These are phyloP conservation scores for Haemorhous mexicanus DNA, from an alignment of 2,113 vertebrate species.

Conservation along the genomic window DNA sequence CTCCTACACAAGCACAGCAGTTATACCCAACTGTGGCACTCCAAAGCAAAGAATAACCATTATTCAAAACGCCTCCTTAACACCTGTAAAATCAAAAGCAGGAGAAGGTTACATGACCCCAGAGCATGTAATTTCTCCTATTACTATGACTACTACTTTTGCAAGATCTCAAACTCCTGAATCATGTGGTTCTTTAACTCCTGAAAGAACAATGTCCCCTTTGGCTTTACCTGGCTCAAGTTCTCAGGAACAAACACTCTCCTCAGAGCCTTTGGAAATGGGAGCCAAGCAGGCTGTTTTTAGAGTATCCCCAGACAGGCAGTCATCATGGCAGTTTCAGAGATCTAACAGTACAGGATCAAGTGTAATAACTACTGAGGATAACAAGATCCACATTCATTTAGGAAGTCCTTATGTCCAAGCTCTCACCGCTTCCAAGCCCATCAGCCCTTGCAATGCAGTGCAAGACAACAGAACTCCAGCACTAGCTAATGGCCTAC, in stretches of 20 bases:
- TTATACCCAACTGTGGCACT: slow-evolving; percentile 91
- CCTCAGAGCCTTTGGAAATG: slow-evolving; percentile 83
- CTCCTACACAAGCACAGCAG: slow-evolving; percentile 92
- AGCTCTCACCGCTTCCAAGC: slow-evolving; percentile 79
- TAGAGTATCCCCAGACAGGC: slow-evolving; percentile 89
- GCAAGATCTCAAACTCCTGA: slow-evolving; percentile 86
- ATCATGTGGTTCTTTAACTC: slow-evolving; percentile 84
- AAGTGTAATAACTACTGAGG: slow-evolving; percentile 96
- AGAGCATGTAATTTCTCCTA: slow-evolving; percentile 82
- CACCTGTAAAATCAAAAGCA: slow-evolving; percentile 80
- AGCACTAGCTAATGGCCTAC: slow-evolving; percentile 80
- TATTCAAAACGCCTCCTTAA: slow-evolving; percentile 87
- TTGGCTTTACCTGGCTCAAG: slow-evolving; percentile 82
- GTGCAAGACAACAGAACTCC: slow-evolving; percentile 86
- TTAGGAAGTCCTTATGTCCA: slow-evolving; percentile 91
- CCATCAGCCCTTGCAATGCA: slow-evolving; percentile 72
- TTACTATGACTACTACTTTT: slow-evolving; percentile 82
- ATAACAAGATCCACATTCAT: slow-evolving; percentile 99
- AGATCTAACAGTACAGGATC: slow-evolving; percentile 90
- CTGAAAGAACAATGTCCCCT: slow-evolving; percentile 91
- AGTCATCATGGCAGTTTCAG: slow-evolving; percentile 90
- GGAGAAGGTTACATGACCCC: slow-evolving; percentile 79
- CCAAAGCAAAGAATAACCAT: slow-evolving; percentile 96
- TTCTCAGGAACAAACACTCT: slow-evolving; percentile 80
- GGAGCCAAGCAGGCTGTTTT: slow-evolving; percentile 85